These are phyloP conservation scores for Talpa occidentalis DNA, from an alignment of 2,113 vertebrate species.

Conservation along the genomic window DNA sequence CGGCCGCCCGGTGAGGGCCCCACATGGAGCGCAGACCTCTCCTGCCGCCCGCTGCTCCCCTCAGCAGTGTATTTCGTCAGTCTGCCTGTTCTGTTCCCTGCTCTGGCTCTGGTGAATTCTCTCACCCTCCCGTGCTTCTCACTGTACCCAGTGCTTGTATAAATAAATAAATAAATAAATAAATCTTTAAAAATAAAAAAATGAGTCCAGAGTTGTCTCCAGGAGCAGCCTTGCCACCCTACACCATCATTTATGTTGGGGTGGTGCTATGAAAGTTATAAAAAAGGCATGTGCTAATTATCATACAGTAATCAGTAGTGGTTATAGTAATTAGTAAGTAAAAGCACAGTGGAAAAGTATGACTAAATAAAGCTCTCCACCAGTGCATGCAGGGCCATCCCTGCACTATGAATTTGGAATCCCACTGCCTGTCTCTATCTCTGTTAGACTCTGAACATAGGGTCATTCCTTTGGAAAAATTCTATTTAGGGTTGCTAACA, in stretches of 20 bases:
- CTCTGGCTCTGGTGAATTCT: too few relatives aligned
- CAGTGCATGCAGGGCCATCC: neutral
- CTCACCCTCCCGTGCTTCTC: too few relatives aligned
- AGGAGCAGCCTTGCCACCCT: neutral
- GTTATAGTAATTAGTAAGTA: constrained; percentile 71
- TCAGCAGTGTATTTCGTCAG: too few relatives aligned
- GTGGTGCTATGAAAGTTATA: constrained; percentile 65
- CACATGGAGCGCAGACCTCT: too few relatives aligned
- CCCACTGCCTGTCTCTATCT: neutral
- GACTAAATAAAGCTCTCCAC: constrained; percentile 59
- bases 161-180: too few relatives aligned
- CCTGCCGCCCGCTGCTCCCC: too few relatives aligned
- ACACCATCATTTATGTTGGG: constrained; percentile 65
- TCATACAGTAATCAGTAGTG: constrained; percentile 49
- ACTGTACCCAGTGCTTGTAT: too few relatives aligned
- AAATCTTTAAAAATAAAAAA: constrained; percentile 64
- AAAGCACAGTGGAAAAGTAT: constrained; percentile 30
- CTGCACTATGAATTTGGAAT: constrained; percentile 30
- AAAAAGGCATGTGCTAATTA: constrained; percentile 74
- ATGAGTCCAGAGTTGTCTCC: constrained; percentile 58
- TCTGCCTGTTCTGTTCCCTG: too few relatives aligned
- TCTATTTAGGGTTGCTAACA: neutral
- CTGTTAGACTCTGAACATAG: neutral
- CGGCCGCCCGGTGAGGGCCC: too few relatives aligned
- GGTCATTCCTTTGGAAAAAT: neutral